phyloP scores from a whole-genome alignment of 2,888 invertebrate genomes.

The Siphonodentalium dalli region DNA sequence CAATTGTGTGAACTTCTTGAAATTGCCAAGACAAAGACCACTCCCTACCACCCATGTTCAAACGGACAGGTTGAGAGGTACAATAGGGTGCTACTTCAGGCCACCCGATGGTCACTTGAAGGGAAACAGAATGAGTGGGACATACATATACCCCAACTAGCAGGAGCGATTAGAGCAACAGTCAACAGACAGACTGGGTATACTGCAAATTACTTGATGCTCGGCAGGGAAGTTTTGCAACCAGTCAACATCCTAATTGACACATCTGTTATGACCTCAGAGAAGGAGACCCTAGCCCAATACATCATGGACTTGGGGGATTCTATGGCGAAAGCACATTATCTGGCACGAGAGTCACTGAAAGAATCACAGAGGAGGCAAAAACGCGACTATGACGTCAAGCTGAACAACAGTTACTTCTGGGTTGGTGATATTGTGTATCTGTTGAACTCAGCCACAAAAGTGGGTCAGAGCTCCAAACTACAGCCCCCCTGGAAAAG shows the following conservation, averaged over 20 bases:
- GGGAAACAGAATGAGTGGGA: background rate
- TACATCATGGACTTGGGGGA: too few relatives aligned
- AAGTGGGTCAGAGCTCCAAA: background rate
- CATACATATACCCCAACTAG: background rate
- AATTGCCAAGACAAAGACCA: background rate
- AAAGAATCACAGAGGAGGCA: background rate
- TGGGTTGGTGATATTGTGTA: background rate
- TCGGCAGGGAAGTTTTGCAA: too few relatives aligned
- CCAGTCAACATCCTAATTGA: too few relatives aligned
- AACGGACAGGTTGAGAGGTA: slow-evolving; percentile 22
- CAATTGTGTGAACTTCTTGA: slow-evolving; percentile 1
- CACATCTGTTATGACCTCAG: too few relatives aligned
- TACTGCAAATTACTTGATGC: too few relatives aligned
- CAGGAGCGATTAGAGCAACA: background rate
- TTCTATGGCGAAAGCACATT: too few relatives aligned
- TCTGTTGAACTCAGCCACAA: background rate
- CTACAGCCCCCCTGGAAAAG: background rate
- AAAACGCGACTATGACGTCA: background rate
- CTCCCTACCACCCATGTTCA: slow-evolving; percentile 3
- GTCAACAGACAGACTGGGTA: slow-evolving; percentile 4
- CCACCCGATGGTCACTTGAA: slow-evolving; percentile 5
- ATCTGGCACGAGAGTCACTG: background rate
- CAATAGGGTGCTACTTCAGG: slow-evolving; percentile 5
- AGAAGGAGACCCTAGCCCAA: too few relatives aligned
- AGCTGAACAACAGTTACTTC: background rate